These are phyloP conservation scores for Eleutherodactylus coqui DNA, from an alignment of 2,797 vertebrate species.

Conservation along the genomic window DNA sequence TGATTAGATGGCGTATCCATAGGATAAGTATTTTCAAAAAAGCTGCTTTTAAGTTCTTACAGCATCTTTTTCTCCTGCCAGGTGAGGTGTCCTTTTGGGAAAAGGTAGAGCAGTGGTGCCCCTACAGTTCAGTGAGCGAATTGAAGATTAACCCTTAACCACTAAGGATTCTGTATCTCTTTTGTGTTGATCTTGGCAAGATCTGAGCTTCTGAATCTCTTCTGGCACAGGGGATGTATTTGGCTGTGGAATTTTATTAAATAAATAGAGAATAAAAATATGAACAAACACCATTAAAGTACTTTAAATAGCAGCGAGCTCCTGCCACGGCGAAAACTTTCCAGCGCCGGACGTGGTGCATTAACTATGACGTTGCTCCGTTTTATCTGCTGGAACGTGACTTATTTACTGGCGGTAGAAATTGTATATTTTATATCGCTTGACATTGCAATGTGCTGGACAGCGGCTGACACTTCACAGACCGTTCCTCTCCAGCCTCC, in stretches of 20 bases:
- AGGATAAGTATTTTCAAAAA: too few relatives aligned
- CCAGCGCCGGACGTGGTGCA: background rate
- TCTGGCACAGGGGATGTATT: background rate
- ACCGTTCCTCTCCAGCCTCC: background rate
- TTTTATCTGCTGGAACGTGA: background rate
- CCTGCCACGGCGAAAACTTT: background rate
- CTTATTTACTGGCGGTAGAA: background rate
- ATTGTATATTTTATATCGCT: background rate
- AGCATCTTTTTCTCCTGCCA: too few relatives aligned
- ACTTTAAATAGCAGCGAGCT: conserved; percentile 21
- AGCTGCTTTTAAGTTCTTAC: too few relatives aligned
- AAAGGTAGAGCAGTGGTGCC: background rate
- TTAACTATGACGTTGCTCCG: background rate
- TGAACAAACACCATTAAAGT: conserved; percentile 37
- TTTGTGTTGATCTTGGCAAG: background rate
- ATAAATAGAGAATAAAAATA: conserved; percentile 33
- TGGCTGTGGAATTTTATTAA: conserved; percentile 26
- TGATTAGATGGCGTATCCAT: too few relatives aligned
- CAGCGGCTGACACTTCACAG: background rate
- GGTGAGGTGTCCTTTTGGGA: background rate
- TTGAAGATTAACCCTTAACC: background rate
- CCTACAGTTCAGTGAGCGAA: background rate
- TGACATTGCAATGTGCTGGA: background rate
- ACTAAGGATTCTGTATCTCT: background rate
- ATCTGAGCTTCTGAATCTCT: too few relatives aligned